Percentiles rank a stretch among this genome's conserved stretches.
These are phyloP conservation scores for Kradibia gibbosae DNA, from an alignment of 1,140 invertebrate genomes.

Conservation along the genomic window DNA sequence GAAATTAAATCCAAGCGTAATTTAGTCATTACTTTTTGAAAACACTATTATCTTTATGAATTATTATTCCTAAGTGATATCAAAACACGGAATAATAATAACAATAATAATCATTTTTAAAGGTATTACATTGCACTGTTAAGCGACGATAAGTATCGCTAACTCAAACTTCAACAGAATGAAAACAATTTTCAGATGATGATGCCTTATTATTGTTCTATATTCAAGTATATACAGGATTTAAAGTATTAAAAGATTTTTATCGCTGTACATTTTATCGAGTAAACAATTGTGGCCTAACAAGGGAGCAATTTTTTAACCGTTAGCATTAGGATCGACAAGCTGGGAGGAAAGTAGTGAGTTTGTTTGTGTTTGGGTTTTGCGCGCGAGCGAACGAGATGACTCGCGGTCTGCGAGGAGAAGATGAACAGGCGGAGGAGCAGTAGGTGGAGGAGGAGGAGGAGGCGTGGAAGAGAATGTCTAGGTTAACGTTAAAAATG, in stretches of 20 bases:
- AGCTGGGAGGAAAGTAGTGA: not conserved
- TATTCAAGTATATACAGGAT: not conserved
- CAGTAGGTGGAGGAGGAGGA: not conserved
- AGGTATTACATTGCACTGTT: too few relatives aligned
- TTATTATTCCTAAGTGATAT: not conserved
- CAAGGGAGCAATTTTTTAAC: not conserved
- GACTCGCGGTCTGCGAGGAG: too few relatives aligned
- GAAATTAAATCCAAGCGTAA: not conserved
- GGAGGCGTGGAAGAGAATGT: not conserved
- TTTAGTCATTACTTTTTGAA: not conserved
- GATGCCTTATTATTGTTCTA: not conserved
- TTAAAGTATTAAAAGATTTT: not conserved
- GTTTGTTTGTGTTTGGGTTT: too few relatives aligned
- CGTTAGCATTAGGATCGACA: not conserved
- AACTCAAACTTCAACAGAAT: too few relatives aligned
- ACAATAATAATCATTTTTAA: not conserved
- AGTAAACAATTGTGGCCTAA: not conserved
- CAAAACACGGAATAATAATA: not conserved
- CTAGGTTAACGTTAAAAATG: not conserved
- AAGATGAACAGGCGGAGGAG: not conserved
- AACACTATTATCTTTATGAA: not conserved
- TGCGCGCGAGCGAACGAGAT: too few relatives aligned
- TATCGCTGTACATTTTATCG: not conserved
- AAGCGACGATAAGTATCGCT: not conserved
- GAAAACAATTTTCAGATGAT: not conserved